A percentile compares a stretch with the other conserved stretches of the same genome.
Conservation (phyloP, 2,888 invertebrate species). For the Dione juno region DNA sequence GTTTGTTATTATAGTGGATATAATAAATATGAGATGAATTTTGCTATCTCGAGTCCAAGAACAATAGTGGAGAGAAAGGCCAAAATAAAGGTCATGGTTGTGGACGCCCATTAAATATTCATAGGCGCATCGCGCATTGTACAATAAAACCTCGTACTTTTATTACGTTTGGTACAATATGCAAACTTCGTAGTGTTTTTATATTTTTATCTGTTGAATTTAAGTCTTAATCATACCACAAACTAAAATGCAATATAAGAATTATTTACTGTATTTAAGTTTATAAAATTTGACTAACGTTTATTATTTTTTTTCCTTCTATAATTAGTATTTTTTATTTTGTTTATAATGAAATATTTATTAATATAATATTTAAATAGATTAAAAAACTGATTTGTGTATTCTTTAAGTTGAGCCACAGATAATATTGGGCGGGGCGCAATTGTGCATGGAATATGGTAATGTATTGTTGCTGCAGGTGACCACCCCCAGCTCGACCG, state of each 20-base stretch:
- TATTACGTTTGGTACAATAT: slow-evolving; percentile 56
- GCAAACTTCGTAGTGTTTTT: slow-evolving; percentile 8
- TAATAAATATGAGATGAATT: slow-evolving; percentile 63
- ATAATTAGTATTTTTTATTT: too few species aligned
- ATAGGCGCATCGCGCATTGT: slow-evolving; percentile 69
- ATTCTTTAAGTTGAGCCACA: slow-evolving; percentile 38
- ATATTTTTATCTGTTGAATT: not conserved
- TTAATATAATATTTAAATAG: not conserved
- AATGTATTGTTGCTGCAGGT: slow-evolving; percentile 59
- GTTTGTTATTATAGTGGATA: slow-evolving; percentile 17
- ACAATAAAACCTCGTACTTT: slow-evolving; percentile 65
- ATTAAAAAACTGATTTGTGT: not conserved
- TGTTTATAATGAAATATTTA: too few species aligned
- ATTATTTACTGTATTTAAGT: not conserved
- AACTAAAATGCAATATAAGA: not conserved
- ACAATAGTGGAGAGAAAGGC: slow-evolving; percentile 71
- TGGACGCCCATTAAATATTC: slow-evolving; percentile 72
- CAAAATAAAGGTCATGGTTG: slow-evolving; percentile 75
- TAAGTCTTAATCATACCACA: not conserved
- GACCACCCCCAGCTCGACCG: slow-evolving; percentile 62
- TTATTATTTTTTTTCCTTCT: too few species aligned
- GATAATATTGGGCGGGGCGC: slow-evolving; percentile 43
- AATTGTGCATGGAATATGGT: slow-evolving; percentile 71
- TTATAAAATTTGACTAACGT: too few species aligned
- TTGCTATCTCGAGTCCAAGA: slow-evolving; percentile 53